Percentiles rank a stretch among this genome's conserved stretches.
These are phyloP conservation scores for Odontamblyopus rebecca DNA, from an alignment of 2,797 vertebrate genomes.

Conservation along the genomic window DNA sequence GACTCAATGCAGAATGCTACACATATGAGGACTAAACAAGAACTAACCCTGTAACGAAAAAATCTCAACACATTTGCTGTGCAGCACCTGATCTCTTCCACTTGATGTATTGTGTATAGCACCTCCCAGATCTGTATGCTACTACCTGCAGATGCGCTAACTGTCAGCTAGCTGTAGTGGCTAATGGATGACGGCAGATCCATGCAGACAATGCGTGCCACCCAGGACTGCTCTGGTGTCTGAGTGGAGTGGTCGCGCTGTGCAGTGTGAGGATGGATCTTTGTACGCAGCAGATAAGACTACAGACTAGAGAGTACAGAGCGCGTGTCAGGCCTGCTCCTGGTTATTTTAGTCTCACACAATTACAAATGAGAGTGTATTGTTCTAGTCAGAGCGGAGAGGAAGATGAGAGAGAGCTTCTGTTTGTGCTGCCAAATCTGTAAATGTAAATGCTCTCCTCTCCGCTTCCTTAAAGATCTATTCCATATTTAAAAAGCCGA, in stretches of 20 bases:
- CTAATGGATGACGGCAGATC: slow-evolving; percentile 50
- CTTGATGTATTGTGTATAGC: neutral
- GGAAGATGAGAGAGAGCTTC: neutral
- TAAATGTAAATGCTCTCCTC: neutral
- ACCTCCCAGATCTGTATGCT: neutral
- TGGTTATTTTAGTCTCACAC: slow-evolving; percentile 25
- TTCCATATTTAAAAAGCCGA: no score
- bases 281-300: slow-evolving; percentile 4
- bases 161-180: slow-evolving; percentile 41
- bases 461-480: no score
- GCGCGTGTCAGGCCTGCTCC: slow-evolving; percentile 18
- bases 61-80: no score
- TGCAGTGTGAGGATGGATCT: slow-evolving; percentile 19
- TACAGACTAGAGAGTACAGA: neutral
- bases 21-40: no score
- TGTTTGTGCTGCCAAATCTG: neutral
- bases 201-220: slow-evolving; percentile 29
- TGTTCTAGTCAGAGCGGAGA: neutral
- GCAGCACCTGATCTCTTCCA: slow-evolving; percentile 16
- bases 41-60: no score
- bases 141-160: slow-evolving; percentile 35
- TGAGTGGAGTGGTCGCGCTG: slow-evolving; percentile 19
- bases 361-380: neutral
- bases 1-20: no score
- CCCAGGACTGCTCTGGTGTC: slow-evolving; percentile 12